Percentiles rank a stretch among this genome's conserved stretches.
Conservation (phyloP, 1,140 invertebrate genomes). For the Drosophila micromelanica region DNA sequence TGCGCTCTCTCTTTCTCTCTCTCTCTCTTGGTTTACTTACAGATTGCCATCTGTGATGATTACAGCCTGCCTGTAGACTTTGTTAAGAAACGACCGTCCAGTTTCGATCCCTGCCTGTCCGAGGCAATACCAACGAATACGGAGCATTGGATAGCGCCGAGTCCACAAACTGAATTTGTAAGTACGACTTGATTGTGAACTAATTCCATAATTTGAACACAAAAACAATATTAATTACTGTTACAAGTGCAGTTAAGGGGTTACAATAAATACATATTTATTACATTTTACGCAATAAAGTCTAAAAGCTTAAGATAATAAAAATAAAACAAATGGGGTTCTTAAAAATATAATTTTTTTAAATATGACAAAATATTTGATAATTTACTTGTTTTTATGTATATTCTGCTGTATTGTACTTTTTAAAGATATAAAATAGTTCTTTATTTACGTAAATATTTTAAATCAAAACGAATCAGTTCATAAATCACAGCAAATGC, state of each 20-base stretch:
- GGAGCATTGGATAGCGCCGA: slow-evolving; percentile 85
- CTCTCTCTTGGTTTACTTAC: slow-evolving; percentile 81
- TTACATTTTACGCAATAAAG: no score
- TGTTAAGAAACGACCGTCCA: slow-evolving; percentile 88
- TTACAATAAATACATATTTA: no score
- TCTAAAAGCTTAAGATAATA: no score
- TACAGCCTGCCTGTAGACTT: slow-evolving; percentile 92
- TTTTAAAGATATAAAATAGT: no score
- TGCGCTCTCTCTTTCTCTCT: not conserved
- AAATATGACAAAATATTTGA: no score
- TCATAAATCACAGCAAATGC: not conserved
- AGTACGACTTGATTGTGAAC: slow-evolving; percentile 64
- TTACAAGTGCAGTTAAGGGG: no score
- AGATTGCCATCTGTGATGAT: slow-evolving; percentile 91
- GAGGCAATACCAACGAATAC: slow-evolving; percentile 85
- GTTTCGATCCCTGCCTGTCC: slow-evolving; percentile 86
- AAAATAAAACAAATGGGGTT: no score
- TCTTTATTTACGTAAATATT: no score
- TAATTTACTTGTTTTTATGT: no score
- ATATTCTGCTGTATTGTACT: no score
- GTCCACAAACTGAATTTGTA: slow-evolving; percentile 87
- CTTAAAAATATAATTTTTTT: no score
- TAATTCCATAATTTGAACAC: not conserved
- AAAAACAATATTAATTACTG: no score
- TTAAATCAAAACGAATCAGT: not conserved